These are phyloP conservation scores for Laticauda colubrina DNA, from an alignment of 2,113 vertebrate species.

Conservation along the genomic window DNA sequence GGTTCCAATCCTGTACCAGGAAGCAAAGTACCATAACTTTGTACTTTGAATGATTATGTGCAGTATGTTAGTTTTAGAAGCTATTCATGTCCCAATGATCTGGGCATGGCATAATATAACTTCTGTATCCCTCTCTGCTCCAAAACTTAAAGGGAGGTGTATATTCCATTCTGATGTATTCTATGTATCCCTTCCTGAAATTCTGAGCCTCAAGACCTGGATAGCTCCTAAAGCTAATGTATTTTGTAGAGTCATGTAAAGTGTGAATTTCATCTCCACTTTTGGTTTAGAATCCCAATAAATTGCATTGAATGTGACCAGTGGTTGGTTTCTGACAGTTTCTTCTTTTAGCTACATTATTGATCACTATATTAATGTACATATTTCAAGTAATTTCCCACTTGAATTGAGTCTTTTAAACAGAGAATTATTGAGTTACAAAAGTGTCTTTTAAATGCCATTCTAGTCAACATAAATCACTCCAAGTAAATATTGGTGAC, in stretches of 20 bases:
- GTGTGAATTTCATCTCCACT: background rate
- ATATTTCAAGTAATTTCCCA: background rate
- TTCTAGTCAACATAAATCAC: background rate
- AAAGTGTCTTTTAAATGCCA: background rate
- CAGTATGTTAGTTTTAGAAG: background rate
- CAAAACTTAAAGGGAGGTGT: background rate
- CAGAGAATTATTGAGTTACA: background rate
- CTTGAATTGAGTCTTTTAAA: background rate
- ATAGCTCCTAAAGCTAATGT: background rate
- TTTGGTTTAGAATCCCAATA: background rate
- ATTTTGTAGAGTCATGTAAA: background rate
- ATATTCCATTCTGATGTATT: background rate
- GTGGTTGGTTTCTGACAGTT: background rate
- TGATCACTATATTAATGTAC: background rate
- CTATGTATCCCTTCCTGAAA: background rate
- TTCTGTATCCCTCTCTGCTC: background rate
- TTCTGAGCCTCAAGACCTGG: background rate
- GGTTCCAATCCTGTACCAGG: background rate
- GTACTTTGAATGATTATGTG: background rate
- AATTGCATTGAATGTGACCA: background rate
- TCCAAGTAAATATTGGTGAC: background rate
- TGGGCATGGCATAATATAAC: background rate
- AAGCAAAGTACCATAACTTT: background rate
- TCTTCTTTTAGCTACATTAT: background rate
- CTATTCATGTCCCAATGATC: background rate